Conservation (phyloP, 2,113 vertebrate genomes). For the Lepisosteus osseus region DNA sequence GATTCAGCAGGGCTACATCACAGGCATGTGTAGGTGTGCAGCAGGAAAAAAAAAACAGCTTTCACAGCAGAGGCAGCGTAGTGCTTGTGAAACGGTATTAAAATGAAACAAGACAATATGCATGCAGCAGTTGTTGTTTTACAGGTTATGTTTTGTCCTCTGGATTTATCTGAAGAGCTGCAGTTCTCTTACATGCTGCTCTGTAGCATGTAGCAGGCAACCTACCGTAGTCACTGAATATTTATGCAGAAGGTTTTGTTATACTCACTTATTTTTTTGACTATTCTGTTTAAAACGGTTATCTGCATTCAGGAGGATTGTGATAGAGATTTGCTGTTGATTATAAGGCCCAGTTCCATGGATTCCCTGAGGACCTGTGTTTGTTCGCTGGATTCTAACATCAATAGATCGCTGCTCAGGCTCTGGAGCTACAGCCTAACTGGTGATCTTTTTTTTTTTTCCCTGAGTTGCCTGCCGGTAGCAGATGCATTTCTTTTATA, state of each 20-base stretch:
- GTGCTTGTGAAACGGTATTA: conserved; percentile 67
- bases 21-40: conserved; percentile 84
- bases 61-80: conserved; percentile 57
- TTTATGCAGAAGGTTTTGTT: conserved; percentile 62
- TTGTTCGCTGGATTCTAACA: conserved; percentile 67
- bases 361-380: conserved; percentile 74
- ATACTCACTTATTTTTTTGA: conserved; percentile 56
- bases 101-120: conserved; percentile 79
- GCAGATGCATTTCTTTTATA: conserved; percentile 10
- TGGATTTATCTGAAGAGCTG: conserved; percentile 20
- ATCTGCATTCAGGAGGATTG: conserved; percentile 67
- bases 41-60: conserved; percentile 67
- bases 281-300: conserved; percentile 59
- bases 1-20: conserved; percentile 85
- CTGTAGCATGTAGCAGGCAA: conserved; percentile 54
- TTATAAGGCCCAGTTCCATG: conserved; percentile 79
- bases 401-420: conserved; percentile 60
- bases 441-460: conserved; percentile 32
- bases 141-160: conserved; percentile 54
- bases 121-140: conserved; percentile 77
- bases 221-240: conserved; percentile 71
- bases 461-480: conserved; percentile 11
- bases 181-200: conserved; percentile 55
- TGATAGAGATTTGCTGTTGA: conserved; percentile 79
- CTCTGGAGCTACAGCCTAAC: conserved; percentile 47